A percentile compares a stretch with the other conserved stretches of the same genome.
Conservation (phyloP, 2,888 invertebrate genomes). For the Cataglyphis livida region DNA sequence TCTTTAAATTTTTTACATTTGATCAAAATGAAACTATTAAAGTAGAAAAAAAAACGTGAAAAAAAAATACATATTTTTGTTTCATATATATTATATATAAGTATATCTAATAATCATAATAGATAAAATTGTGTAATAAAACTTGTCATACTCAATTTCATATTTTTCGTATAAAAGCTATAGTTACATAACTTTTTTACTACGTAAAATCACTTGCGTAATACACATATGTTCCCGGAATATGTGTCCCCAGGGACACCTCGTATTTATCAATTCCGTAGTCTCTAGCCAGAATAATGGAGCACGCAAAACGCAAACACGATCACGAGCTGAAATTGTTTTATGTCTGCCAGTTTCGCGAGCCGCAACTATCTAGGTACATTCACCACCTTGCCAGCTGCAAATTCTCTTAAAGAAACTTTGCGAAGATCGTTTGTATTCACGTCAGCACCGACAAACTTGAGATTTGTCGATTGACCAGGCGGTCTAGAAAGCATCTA, state of each 20-base stretch:
- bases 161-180: neutral
- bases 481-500: neutral
- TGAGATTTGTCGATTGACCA: neutral
- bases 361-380: conserved; percentile 16
- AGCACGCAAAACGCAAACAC: conserved; percentile 40
- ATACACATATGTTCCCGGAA: conserved; percentile 17
- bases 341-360: conserved; percentile 13
- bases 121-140: neutral
- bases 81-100: neutral
- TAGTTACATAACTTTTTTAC: neutral
- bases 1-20: neutral
- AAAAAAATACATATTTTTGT: neutral
- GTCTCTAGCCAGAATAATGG: conserved; percentile 34
- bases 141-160: conserved; percentile 12
- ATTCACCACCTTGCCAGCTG: conserved; percentile 15
- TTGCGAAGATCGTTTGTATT: conserved; percentile 41
- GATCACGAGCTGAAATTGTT: conserved; percentile 15
- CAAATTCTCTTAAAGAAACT: conserved; percentile 47
- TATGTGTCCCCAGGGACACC: conserved; percentile 6
- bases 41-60: neutral
- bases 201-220: conserved; percentile 8
- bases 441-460: conserved; percentile 41
- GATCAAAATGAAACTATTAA: neutral
- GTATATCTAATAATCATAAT: neutral
- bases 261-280: neutral